Evolutionary conservation across 2,888 invertebrate genomes (phyloP), one percentile per base, ranked within the genome.

Genomic region (Sphaerophoria taeniata): DNA sequence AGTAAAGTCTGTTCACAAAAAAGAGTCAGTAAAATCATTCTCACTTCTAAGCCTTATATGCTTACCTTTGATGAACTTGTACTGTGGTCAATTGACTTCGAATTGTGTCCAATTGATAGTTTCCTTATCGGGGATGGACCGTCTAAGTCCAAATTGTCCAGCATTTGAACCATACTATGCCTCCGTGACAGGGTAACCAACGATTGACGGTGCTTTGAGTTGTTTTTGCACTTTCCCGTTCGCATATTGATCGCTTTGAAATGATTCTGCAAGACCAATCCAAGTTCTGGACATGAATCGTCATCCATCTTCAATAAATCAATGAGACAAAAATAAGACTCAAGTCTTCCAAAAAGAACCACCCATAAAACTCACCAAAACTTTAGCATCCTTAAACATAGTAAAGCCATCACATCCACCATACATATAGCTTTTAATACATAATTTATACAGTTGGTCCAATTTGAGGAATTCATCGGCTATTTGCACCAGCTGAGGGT

Each of bases 211-310:
- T 97, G 97, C 88, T 96, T 96, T 72, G 97, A 96, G 87, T 94
- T 24, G 24, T 24, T 95, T 47, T 94, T 93, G 31, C 90, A 89
- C 91, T 95, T 95, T 61, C 96, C 97, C 72, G 94, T 94, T 51
- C 96, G 93, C 89, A 97, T 95, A 91, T 96, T 95, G 88, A 98
- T 97, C 2, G 98, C 96, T 76, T 96, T 95, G 92, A 98, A 98
- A 91, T 98, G 97, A 92, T 98, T 98, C 92, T 97, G 97, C 31
- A 98, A 93, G 0, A 97, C 96, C 88, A 97, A 94, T 7, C 96
- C 96, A 84, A 98, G 92, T 90, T 97, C 96, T 0, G 97, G 97
- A 88, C 97, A 97, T 92, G 96, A 95, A 90, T 98, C 98, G 71
- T 97, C 96, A 88, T 95, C 95, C 88, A 97, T 94, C 96, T 97